phyloP scores from a whole-genome alignment of 2,888 invertebrate genomes.

The Pheosia gnoma region DNA sequence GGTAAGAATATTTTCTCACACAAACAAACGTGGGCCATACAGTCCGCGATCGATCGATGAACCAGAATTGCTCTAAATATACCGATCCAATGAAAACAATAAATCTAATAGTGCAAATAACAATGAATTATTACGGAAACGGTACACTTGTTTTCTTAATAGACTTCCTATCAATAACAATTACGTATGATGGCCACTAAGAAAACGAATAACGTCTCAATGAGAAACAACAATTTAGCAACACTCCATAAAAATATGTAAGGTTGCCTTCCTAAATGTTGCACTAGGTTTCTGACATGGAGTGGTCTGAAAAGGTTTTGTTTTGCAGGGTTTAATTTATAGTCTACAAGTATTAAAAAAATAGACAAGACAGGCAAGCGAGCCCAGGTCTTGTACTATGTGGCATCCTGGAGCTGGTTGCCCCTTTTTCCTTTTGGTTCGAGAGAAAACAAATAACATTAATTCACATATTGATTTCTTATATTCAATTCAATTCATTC shows the following conservation, averaged over 20 bases:
- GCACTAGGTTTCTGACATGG: constrained; percentile 30
- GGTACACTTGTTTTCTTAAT: constrained; percentile 15
- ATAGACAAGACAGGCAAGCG: too few species aligned
- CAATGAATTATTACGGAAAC: constrained; percentile 41
- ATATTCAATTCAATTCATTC: too few species aligned
- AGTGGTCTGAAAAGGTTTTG: not conserved
- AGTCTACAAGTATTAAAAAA: too few species aligned
- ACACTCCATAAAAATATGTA: constrained; percentile 48
- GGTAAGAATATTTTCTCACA: too few species aligned
- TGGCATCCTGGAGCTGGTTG: too few species aligned
- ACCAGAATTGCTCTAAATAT: not conserved
- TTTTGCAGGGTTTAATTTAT: not conserved
- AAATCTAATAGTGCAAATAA: constrained; percentile 27
- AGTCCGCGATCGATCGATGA: not conserved
- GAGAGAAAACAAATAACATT: too few species aligned
- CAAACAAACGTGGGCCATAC: too few species aligned
- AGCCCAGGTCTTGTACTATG: too few species aligned
- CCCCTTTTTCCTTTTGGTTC: too few species aligned
- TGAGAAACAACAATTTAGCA: constrained; percentile 56
- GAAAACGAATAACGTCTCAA: constrained; percentile 40
- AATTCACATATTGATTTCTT: too few species aligned
- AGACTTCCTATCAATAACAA: constrained; percentile 39
- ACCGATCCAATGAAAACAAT: constrained; percentile 18
- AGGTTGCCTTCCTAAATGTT: constrained; percentile 26
- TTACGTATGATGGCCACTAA: constrained; percentile 45